These are phyloP conservation scores for Eubasilissa splendida DNA, from an alignment of 2,888 invertebrate species.

Conservation along the genomic window DNA sequence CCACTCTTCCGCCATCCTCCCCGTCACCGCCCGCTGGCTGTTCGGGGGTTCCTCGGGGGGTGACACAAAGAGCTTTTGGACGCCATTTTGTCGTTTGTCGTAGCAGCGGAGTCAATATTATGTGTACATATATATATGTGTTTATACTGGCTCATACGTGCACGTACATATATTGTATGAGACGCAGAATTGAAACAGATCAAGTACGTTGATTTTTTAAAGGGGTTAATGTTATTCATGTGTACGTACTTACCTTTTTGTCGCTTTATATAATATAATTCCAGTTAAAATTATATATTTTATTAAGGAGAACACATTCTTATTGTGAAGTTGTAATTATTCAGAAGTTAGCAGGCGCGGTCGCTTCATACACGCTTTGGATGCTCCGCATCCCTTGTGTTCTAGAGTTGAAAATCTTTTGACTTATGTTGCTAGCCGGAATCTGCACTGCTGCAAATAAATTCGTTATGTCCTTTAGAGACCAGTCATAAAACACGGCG, in stretches of 20 bases:
- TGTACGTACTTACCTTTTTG: not conserved
- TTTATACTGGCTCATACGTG: not conserved
- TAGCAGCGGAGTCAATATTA: slow-evolving; percentile 38
- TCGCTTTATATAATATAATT: not conserved
- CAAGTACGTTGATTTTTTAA: not conserved
- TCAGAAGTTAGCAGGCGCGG: no score
- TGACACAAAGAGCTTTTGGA: slow-evolving; percentile 51
- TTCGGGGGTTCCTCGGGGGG: slow-evolving; percentile 19
- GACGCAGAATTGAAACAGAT: slow-evolving; percentile 9
- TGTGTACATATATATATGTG: slow-evolving; percentile 6
- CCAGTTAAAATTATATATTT: not conserved
- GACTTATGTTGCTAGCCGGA: no score
- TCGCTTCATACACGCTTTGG: no score
- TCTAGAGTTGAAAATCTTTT: no score
- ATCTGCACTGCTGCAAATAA: no score
- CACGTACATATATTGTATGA: not conserved
- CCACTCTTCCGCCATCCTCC: slow-evolving; percentile 6
- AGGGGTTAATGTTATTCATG: not conserved
- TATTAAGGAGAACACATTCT: not conserved
- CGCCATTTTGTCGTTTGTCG: slow-evolving; percentile 57
- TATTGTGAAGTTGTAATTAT: not conserved
- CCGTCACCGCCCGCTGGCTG: not conserved
- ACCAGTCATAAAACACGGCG: no score
- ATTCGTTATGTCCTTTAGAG: no score
- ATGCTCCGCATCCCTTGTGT: no score